Evolutionary conservation across 2,113 vertebrate species (phyloP), one percentile per base, ranked within the genome.

Genomic region (Salvelinus namaycush): DNA sequence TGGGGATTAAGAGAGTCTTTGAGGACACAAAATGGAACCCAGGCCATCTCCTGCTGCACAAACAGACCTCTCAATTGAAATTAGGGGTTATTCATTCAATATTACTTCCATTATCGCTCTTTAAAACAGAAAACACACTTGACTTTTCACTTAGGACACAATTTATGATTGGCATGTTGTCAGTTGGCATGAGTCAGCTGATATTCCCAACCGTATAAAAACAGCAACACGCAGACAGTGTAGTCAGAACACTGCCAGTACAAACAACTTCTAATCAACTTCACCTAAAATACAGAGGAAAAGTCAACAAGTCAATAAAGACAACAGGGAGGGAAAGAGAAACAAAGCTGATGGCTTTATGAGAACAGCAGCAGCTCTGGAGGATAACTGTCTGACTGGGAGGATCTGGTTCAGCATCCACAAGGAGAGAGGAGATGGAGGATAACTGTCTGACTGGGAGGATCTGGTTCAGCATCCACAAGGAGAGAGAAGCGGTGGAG

Each of bases 1-100:
- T 60, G 62, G 29, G 83, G 78, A 70, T 60, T 85, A 26, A n/a
- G 22, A 27, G 65, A 68, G 66, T 68, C 27, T 34, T 68, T 14
- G 4, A 29, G 11, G 14, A 68, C 27, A 6, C 66, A 68, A 16
- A 60, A 60, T 60, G 5, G 20, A 18, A n/a, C 1, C 5, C 57
- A 22, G 20, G 20, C 57, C 16, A 8, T 60, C 20, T n/a, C 57
- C 20, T 3, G 20, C n/a, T n/a, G 13, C 20, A 60, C 16, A 20
- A n/a, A n/a, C 16, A 60, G 13, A 51, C 49, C 49, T 51, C 49
- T 51, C 13, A 51, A 3, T 8, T 13, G 1, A n/a, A 29, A 39
- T 18, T 20, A 67, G 24, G 14, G 26, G 65, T 67, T 67, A 13
- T 16, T 67, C 26, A 5, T 29, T 29, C 26, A 5, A 16, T 16